Evolutionary conservation across 92 coral and sea anemone species (phyloP), one percentile per base, ranked within the genome.

Genomic region (Actinernus sp.): DNA sequence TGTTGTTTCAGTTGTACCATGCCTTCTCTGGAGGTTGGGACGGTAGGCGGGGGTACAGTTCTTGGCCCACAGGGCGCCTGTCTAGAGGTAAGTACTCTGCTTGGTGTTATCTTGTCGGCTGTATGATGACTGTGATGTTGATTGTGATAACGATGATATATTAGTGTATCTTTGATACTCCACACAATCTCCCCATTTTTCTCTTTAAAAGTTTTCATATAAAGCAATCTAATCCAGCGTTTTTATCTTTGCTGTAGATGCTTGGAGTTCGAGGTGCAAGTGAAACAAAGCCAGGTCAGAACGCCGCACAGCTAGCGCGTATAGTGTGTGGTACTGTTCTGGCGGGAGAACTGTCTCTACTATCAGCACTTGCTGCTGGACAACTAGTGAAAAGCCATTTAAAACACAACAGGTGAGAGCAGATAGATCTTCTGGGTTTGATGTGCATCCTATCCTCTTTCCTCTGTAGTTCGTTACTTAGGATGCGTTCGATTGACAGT

Each of bases 11-110:
- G 98, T 58, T 94, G 98, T 39, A 94, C 98, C 10, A 94, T 94
- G 98, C 98, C 98, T 18, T 94, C 98, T 16, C 40, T 94, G 20
- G 98, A 94, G 74, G 98, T 94, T 66, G 98, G 98, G 4, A 94
- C 98, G 9, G 85, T 94, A n/a, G 98, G 98, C 9, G 98, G 98
- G 1, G 98, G 98, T 1, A 94, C 98, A 14, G 53, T 94, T 1
- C 81, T 94, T 3, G 65, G 84, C 2, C 88, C 98, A 6, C 98
- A 94, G 53, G 81, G 89, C 7, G 89, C 91, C 23, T 80, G 97
- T 48, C 71, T 94, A 32, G 78, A 90, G 98, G 98, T 94, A 73
- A 11, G 61, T 88, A n/a, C n/a, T n/a, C n/a, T 2, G 28, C 38
- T 34, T n/a, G 33, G 18, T 25, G 29, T 38, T 16, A 9, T n/a